Evolutionary conservation across 1,140 invertebrate species (phyloP).

Genomic region (Trachymyrmex cornetzi): DNA sequence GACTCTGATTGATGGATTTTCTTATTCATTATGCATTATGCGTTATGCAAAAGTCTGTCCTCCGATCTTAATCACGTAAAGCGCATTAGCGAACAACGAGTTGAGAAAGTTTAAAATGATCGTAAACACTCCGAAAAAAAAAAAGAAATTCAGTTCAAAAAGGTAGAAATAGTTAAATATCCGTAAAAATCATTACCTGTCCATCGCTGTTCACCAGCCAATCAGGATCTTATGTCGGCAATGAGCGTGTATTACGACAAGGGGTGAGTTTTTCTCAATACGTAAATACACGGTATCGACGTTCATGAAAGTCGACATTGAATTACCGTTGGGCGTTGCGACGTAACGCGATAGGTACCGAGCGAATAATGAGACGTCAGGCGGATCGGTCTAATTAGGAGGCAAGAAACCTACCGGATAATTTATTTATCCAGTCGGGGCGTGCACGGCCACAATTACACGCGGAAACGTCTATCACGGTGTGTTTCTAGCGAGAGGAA

Average conservation of each 20-base stretch:
- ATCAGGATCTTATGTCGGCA: neutral
- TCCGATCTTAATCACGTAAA: neutral
- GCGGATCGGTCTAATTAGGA: constrained; percentile 53
- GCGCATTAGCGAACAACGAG: neutral
- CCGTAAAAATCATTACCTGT: neutral
- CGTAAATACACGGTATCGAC: constrained; percentile 13
- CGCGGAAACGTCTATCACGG: constrained; percentile 54
- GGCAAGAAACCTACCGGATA: constrained; percentile 63
- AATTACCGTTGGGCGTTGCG: constrained; percentile 18
- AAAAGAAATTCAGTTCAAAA: neutral
- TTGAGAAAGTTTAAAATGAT: neutral
- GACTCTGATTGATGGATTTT: too few species aligned
- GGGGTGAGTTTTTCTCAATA: constrained; percentile 54
- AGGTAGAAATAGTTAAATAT: neutral
- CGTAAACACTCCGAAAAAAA: neutral
- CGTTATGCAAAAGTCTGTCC: too few species aligned
- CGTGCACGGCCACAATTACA: constrained; percentile 40
- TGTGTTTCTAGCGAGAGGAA: neutral
- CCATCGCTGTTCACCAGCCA: neutral
- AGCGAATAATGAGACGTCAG: constrained; percentile 34
- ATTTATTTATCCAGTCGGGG: constrained; percentile 60
- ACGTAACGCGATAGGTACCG: constrained; percentile 17
- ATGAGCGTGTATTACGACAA: constrained; percentile 1
- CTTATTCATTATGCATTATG: too few species aligned
- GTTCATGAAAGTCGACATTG: constrained; percentile 40